Evolutionary conservation across 92 coral and sea anemone species (phyloP), one percentile per base, ranked within the genome.

Genomic region (Epizoanthus stellaris): DNA sequence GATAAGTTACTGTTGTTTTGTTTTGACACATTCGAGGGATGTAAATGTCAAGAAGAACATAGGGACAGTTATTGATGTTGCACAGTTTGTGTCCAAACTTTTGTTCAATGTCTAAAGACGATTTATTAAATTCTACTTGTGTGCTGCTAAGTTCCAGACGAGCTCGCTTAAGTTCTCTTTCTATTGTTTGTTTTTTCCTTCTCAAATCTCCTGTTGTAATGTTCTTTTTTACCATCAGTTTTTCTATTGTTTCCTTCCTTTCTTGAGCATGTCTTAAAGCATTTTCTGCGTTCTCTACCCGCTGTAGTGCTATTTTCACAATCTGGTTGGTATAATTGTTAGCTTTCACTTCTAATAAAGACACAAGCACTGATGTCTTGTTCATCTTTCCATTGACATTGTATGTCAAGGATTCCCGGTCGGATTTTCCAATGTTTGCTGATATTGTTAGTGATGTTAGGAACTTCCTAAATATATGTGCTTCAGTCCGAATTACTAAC

Each of bases 331-430:
- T 81, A 38, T 81, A 81, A 15, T 38, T 63, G 63, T 87, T 87
- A 16, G 81, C 23, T 10, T 42, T 0, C 10, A 66, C 40, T 59
- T 87, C 87, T 25, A 87, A 67, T 77, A 80, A 57, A 19, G 52
- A 68, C 17, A 79, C 66, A 67, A 87, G 45, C 40, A 16, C 63
- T 1, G 90, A 87, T 10, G 21, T 52, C 39, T 74, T 56, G 63
- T 75, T 82, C 86, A 87, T 81, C 66, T 30, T 25, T 38, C 90
- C 90, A 40, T 17, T 73, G 15, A 45, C 87, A 71, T 82, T 72
- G 70, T 60, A 87, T 39, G 81, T 43, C n/a, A 87, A 64, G 9
- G 82, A 57, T 17, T 61, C 72, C 90, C 90, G 80, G 12, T 74
- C 90, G 10, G 75, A 86, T 5, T 81, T 82, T 42, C 75, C 79